These are phyloP conservation scores for Sminthurides aquaticus DNA, from an alignment of 2,888 invertebrate genomes.

Conservation along the genomic window DNA sequence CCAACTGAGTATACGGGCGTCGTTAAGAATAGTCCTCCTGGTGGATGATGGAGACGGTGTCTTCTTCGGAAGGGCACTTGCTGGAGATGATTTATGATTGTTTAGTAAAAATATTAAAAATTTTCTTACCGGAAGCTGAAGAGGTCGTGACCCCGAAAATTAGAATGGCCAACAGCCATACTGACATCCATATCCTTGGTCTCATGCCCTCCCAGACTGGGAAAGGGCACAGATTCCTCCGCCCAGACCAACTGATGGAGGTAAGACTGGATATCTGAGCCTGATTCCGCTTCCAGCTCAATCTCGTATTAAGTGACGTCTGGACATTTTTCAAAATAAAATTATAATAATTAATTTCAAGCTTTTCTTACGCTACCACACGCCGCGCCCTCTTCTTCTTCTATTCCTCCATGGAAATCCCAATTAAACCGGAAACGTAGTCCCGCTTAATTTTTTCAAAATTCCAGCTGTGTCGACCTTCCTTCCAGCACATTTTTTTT, in stretches of 20 bases:
- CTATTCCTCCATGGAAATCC: neutral
- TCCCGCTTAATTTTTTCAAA: too few species aligned
- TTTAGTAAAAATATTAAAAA: neutral
- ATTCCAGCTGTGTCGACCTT: too few species aligned
- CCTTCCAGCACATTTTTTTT: too few species aligned
- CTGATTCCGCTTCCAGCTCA: neutral
- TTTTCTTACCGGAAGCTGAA: constrained; percentile 40
- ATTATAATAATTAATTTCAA: constrained; percentile 5
- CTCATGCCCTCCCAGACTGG: constrained; percentile 36
- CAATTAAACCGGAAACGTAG: too few species aligned
- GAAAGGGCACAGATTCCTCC: constrained; percentile 7
- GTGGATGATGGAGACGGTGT: too few species aligned
- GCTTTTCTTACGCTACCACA: neutral
- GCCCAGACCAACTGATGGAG: constrained; percentile 4
- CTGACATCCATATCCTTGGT: constrained; percentile 41
- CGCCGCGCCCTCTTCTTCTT: neutral
- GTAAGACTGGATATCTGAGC: neutral
- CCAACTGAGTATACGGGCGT: too few species aligned
- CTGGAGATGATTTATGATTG: neutral
- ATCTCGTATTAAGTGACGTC: constrained; percentile 1
- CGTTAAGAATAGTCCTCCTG: too few species aligned
- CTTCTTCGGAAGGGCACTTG: neutral
- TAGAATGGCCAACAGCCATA: constrained; percentile 43
- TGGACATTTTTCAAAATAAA: constrained; percentile 1
- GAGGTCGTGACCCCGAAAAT: constrained; percentile 41